phyloP scores from a whole-genome alignment of 2,113 vertebrate species.

The Mola mola region DNA sequence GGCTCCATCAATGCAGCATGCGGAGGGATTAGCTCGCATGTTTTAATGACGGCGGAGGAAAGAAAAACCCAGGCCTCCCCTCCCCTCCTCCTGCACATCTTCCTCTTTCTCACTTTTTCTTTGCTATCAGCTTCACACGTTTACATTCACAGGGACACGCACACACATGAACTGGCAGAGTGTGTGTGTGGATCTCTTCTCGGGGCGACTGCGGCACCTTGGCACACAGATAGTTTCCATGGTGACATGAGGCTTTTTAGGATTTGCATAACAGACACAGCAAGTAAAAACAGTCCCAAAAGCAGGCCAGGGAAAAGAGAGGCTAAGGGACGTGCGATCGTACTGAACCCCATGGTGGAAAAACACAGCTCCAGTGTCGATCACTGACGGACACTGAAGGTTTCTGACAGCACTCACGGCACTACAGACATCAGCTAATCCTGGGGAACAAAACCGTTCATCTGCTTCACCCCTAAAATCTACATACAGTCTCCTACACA shows the following conservation, averaged over 20 bases:
- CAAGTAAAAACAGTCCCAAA: slow-evolving; percentile 46
- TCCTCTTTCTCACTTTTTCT: neutral
- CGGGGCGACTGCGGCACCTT: slow-evolving; percentile 35
- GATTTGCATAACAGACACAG: slow-evolving; percentile 62
- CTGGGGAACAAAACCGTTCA: too few species aligned
- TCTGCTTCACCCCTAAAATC: too few species aligned
- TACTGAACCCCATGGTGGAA: too few species aligned
- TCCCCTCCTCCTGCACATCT: neutral
- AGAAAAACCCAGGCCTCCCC: neutral
- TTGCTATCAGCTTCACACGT: slow-evolving; percentile 7
- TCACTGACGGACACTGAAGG: too few species aligned
- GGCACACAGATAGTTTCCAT: slow-evolving; percentile 63
- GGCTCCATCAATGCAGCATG: neutral
- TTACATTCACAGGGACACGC: slow-evolving; percentile 1
- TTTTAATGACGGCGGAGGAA: neutral
- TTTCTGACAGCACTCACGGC: too few species aligned
- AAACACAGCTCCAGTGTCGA: too few species aligned
- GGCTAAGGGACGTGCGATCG: slow-evolving; percentile 18
- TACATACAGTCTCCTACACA: too few species aligned
- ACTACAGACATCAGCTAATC: too few species aligned
- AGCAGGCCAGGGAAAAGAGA: slow-evolving; percentile 34
- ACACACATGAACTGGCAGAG: slow-evolving; percentile 4
- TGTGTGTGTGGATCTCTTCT: slow-evolving; percentile 11
- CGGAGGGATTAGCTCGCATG: slow-evolving; percentile 21
- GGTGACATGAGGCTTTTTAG: slow-evolving; percentile 56